Base-by-base conservation (phyloP, 1,140 invertebrate genomes). In the Glomeris maerens region DNA sequence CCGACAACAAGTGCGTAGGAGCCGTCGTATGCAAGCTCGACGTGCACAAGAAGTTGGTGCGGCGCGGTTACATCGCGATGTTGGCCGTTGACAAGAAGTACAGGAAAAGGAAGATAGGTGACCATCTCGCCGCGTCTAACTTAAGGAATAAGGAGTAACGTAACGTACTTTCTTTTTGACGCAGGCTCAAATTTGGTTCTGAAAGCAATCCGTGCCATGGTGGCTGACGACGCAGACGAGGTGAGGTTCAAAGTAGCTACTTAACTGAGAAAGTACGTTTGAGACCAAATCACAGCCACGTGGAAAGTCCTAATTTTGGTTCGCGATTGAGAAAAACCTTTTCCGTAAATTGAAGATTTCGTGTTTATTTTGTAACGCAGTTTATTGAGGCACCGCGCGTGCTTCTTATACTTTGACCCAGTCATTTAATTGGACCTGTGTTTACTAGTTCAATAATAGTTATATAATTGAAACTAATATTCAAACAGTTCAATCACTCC, bases 61-160 rank as follows among this genome's bases (percentile, higher is more conserved):
- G 84, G 62, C 76, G 93, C 66, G 95, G 94, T 40, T 99, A 98
- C 64, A 98, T 98, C 62, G 95, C 94, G 21, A 99, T 99, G 95
- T 71, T 99, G 61, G 95, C 94, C 31, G 92, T 98, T 4, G 91
- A 97, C 71, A 79, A 93, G 64, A 84, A 90, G 61, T 95, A 90
- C 70, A 78, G 95, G 59, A 90, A 96, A 70, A 79, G 78, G 60
- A 89, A 87, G 71, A 97, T 98, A 61, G 85, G 86, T 84, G 69
- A 62, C 53, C 56, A n/a, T 10, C 45, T 44, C 27, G 42, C 14
- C 17, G 10, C 10, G 14, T 22, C 50, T 49, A 14, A 14, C 50
- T 49, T 49, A 49, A 7, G 22, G 20, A 10, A 38, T 47, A 28
- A 38, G 13, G 7, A 47, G 5, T 49, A 41, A 17, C 25, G 10